Conservation (phyloP, 1,140 invertebrate species). For the Acromyrmex echinatior region DNA sequence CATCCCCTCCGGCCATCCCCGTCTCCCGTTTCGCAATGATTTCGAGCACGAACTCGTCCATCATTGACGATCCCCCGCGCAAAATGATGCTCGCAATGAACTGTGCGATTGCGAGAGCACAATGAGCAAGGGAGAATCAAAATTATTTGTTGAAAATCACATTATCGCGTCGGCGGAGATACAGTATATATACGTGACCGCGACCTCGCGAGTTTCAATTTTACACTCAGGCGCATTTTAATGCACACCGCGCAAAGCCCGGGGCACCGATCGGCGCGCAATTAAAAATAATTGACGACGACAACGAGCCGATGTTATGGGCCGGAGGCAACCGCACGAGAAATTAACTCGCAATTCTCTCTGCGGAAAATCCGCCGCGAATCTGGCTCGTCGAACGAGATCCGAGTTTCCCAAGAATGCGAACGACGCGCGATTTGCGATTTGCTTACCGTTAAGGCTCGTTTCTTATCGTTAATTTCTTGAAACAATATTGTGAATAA, state of each 20-base stretch:
- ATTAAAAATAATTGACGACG: conserved; percentile 75
- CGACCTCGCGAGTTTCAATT: conserved; percentile 73
- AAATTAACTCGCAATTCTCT: conserved; percentile 56
- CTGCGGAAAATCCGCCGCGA: conserved; percentile 7
- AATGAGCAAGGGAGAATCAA: conserved; percentile 34
- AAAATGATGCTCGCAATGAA: conserved; percentile 37
- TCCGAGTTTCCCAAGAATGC: not conserved
- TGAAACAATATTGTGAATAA: not conserved
- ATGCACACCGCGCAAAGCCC: conserved; percentile 69
- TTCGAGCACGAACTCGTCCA: conserved; percentile 67
- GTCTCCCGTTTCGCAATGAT: conserved; percentile 52
- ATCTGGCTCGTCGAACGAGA: conserved; percentile 3
- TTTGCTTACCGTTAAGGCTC: not conserved
- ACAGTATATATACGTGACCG: not conserved
- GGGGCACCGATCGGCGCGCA: conserved; percentile 63
- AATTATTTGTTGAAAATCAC: conserved; percentile 75
- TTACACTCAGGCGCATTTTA: conserved; percentile 76
- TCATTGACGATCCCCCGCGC: conserved; percentile 37
- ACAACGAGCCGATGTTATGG: conserved; percentile 35
- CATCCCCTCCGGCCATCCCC: conserved; percentile 12
- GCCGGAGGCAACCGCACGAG: conserved; percentile 32
- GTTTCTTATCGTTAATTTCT: not conserved
- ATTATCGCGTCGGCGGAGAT: conserved; percentile 62
- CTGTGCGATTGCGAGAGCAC: conserved; percentile 37
- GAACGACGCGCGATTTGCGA: too few species aligned